Base-by-base conservation (phyloP, 2,888 invertebrate genomes). In the Lithophane leautieri region DNA sequence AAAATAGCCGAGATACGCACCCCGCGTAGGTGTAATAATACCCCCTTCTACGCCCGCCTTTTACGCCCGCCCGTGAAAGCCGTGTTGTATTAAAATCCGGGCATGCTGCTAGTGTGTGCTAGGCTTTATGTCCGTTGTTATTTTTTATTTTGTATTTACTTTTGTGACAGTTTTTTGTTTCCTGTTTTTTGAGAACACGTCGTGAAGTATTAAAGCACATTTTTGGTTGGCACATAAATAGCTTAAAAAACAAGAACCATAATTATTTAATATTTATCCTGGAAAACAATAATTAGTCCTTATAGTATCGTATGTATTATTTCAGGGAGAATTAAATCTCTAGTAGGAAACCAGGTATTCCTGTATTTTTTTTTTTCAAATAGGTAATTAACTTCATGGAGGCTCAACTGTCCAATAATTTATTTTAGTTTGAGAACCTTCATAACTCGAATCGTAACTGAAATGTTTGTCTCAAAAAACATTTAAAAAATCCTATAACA, bases 1-100 rank as follows among this genome's bases (percentile, higher is more conserved):
- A 95, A 95, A 95, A 95, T 94, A 91, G 91, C 91, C 90, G 90
- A 89, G 90, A 87, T 90, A 90, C 90, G 89, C 90, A 88, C 84
- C 84, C 90, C 86, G 86, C 77, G 90, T 89, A 90, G 90, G 91
- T 91, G 91, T 90, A 92, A 91, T 90, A 90, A 90, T 84, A 71
- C 89, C 87, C 87, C 89, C 89, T 85, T 87, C 82, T 85, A 81
- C 69, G 16, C 85, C 79, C 85, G 73, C 81, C 72, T 74, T 70
- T 83, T 83, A 81, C 81, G 70, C 76, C 67, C 84, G 74, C 65
- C 65, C 68, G 58, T 67, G 74, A 52, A 54, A 44, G 70, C 54
- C 61, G 76, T 65, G 73, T 78, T 73, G 80, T 82, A 79, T 83
- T 83, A 79, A 83, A 82, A 72, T 75, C 76, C 70, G 54, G 78